Evolutionary conservation across 2,888 invertebrate species (phyloP).

Genomic region (Tinea pellionella): DNA sequence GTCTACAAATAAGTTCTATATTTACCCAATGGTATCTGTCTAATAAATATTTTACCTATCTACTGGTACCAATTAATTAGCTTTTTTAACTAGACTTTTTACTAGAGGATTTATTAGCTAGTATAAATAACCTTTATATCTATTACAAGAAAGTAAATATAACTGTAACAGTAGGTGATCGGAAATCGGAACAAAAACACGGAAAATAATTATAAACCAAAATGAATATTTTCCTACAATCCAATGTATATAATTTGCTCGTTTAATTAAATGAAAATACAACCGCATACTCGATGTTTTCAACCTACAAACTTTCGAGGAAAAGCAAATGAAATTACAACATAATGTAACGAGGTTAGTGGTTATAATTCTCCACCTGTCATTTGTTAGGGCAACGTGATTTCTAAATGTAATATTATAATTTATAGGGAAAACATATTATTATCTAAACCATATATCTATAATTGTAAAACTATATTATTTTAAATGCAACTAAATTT

Average conservation of each 20-base stretch:
- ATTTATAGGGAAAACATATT: neutral
- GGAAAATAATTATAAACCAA: neutral
- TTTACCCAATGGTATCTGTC: neutral
- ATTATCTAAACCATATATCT: no score
- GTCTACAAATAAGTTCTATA: neutral
- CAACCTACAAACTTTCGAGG: neutral
- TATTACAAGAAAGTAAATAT: no score
- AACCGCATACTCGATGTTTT: neutral
- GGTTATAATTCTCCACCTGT: neutral
- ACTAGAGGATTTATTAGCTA: neutral
- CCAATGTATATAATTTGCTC: neutral
- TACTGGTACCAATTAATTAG: no score
- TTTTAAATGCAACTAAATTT: no score
- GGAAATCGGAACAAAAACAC: neutral
- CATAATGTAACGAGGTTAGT: neutral
- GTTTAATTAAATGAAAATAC: neutral
- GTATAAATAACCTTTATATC: neutral
- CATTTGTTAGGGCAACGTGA: neutral
- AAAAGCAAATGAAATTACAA: neutral
- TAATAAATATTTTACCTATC: no score
- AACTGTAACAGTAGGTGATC: neutral
- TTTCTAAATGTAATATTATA: neutral
- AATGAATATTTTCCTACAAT: neutral
- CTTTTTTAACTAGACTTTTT: no score
- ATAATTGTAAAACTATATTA: no score